Conservation (phyloP, 2,797 vertebrate genomes). For the Naso thynnoides region DNA sequence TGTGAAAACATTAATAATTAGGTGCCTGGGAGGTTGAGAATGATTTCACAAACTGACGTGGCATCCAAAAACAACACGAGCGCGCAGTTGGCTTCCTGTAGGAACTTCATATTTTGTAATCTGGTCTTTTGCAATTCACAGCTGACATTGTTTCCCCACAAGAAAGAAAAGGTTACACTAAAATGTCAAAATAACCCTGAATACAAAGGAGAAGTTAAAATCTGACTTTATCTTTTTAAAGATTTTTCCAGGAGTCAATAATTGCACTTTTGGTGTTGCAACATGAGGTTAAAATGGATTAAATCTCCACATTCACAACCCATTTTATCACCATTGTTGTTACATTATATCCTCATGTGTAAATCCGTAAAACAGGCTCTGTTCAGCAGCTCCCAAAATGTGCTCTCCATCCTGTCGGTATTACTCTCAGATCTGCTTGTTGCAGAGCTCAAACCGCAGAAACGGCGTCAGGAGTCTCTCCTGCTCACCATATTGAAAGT, state of each 20-base stretch:
- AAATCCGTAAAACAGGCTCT: conserved; percentile 45
- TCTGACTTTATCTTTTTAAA: conserved; percentile 8
- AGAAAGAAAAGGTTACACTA: conserved; percentile 58
- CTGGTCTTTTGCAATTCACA: conserved; percentile 72
- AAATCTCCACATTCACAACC: conserved; percentile 17
- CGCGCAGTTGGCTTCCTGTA: conserved; percentile 66
- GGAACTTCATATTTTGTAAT: conserved; percentile 74
- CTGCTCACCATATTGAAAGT: conserved; percentile 66
- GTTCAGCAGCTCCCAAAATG: conserved; percentile 39
- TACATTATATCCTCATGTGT: conserved; percentile 22
- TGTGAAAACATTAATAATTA: conserved; percentile 56
- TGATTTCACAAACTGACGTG: conserved; percentile 57
- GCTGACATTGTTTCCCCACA: conserved; percentile 64
- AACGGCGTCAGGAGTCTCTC: conserved; percentile 71
- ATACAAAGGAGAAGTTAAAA: conserved; percentile 56
- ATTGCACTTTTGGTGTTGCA: conserved; percentile 3
- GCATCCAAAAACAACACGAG: conserved; percentile 66
- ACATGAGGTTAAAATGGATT: conserved; percentile 15
- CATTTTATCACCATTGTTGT: conserved; percentile 19
- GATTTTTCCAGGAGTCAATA: conserved; percentile 5
- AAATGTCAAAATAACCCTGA: conserved; percentile 54
- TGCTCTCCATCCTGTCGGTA: conserved; percentile 64
- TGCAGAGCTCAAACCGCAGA: conserved; percentile 76
- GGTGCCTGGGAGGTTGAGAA: conserved; percentile 41
- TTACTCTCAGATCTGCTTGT: conserved; percentile 78